Base-by-base conservation (phyloP, 1,140 invertebrate genomes). In the Ctenoplectra terminalis region DNA sequence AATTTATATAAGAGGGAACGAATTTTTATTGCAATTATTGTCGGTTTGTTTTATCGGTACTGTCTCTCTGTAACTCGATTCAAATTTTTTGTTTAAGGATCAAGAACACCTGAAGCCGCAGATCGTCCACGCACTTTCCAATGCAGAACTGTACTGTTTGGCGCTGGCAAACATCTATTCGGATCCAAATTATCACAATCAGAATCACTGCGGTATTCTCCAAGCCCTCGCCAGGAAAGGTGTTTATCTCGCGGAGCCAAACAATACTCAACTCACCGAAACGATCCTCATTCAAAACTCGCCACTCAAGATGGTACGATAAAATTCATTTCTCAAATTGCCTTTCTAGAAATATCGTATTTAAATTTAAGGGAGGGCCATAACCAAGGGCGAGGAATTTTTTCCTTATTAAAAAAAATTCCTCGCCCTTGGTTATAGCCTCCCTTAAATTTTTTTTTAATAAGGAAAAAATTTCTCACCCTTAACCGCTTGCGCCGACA, bases 141-240 rank as follows among this genome's bases (percentile, higher is more conserved):
- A 97, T 94, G 98, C 98, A 82, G 98, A 99, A 93, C 95, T 99
- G 29, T 99, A 99, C 95, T 99, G 98, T 94, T 95, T 98, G 92
- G 98, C 98, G 63, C 95, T 99, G 92, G 97, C 97, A 85, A 99
- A 98, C 94, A 98, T 99, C 93, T 99, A 99, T 94, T 98, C 97
- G 67, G 98, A 99, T 95, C 98, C 98, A 74, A 98, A 98, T 94
- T 98, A 98, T 94, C 97, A 98, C 94, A 98, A 97, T 94, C 96
- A 99, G 81, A 98, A 98, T 95, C 98, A 99, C 94, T 97, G 97
- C 95, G 97, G 98, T 89, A 98, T 99, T 86, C 95, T 98, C 88
- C 98, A 99, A 94, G 98, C 98, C 72, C 95, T 99, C 82, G 96
- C 97, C 71, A 95, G 98, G 86, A 99, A 99, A 93, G 98, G 98